phyloP scores from a whole-genome alignment of 2,797 vertebrate species.

The Linurgus olivaceus region DNA sequence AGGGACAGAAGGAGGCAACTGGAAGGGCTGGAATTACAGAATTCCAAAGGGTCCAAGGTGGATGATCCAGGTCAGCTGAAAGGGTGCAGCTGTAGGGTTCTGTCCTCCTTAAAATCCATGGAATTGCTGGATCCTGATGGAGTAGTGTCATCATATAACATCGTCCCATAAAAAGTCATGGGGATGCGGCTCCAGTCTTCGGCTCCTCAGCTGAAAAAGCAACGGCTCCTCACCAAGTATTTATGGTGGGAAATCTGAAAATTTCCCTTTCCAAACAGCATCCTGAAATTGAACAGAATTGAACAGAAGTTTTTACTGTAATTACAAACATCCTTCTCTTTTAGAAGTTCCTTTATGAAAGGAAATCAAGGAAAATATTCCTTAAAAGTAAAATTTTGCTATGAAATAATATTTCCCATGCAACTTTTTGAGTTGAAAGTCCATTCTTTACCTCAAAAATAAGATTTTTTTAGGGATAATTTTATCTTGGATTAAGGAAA shows the following conservation, averaged over 20 bases:
- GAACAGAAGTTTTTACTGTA: background rate
- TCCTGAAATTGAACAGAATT: background rate
- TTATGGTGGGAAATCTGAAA: background rate
- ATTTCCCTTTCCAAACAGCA: background rate
- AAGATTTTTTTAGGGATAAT: background rate
- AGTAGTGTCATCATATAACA: accelerated
- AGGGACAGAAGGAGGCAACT: background rate
- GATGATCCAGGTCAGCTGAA: background rate
- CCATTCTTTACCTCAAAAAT: no score
- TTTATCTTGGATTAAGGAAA: background rate
- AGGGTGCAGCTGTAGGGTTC: background rate
- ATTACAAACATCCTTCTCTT: background rate
- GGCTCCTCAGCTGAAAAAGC: background rate
- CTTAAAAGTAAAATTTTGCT: background rate
- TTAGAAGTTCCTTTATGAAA: background rate
- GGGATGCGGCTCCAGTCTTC: background rate
- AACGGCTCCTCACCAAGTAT: background rate
- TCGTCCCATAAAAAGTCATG: background rate
- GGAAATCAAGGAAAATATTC: background rate
- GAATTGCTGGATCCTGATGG: background rate
- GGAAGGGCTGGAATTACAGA: background rate
- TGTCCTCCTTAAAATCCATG: background rate
- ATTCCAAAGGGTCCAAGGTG: background rate
- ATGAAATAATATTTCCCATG: background rate
- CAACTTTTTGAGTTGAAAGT: background rate